Conservation (phyloP, 2,113 vertebrate species). For the Coreoperca whiteheadi region DNA sequence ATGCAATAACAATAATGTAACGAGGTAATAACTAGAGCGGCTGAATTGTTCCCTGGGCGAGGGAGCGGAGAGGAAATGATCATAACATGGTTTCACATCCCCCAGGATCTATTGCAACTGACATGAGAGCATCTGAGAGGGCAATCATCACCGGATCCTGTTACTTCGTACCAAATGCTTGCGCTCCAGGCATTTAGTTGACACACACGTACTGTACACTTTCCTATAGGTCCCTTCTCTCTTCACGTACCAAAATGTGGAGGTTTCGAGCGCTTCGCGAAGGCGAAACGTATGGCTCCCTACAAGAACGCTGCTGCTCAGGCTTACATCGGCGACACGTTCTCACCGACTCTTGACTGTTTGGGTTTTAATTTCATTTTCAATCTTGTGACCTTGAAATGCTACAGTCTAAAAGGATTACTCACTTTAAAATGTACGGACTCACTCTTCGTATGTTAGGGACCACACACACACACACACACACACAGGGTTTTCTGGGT, state of each 20-base stretch:
- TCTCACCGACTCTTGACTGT: constrained; percentile 5
- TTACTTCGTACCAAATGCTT: constrained; percentile 34
- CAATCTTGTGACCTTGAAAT: neutral
- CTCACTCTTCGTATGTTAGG: neutral
- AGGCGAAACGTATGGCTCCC: neutral
- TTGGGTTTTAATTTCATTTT: too few relatives aligned
- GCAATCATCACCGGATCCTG: constrained; percentile 39
- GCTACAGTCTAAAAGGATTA: neutral
- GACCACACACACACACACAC: neutral
- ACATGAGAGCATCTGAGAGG: constrained; percentile 59
- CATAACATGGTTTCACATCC: constrained; percentile 64
- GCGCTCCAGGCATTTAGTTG: neutral
- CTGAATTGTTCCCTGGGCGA: constrained; percentile 69
- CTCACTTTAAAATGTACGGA: neutral
- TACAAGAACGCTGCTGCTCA: too few relatives aligned
- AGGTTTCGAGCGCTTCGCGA: neutral
- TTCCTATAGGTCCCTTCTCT: neutral
- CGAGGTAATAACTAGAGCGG: constrained; percentile 66
- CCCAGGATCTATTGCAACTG: constrained; percentile 55
- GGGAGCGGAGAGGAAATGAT: constrained; percentile 64
- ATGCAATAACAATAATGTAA: constrained; percentile 76
- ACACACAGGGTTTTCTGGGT: neutral
- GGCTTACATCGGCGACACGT: neutral
- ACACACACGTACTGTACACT: neutral
- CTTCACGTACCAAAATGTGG: neutral